A percentile compares a stretch with the other conserved stretches of the same genome.
Evolutionary conservation across 2,888 invertebrate species (phyloP).

Genomic region (Chymomyza fuscimana): DNA sequence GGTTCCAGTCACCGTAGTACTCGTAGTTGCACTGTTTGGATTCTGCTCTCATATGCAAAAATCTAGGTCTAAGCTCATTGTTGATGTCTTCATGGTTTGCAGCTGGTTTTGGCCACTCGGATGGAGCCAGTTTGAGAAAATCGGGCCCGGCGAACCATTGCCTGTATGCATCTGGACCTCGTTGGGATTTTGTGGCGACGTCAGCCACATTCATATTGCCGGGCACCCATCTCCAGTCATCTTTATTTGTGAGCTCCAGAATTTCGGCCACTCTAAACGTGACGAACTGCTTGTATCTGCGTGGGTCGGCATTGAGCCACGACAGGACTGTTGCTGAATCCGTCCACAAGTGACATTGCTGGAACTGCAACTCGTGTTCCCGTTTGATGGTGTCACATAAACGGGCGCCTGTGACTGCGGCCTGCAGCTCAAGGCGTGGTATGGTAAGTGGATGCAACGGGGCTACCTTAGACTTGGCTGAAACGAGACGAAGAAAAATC

Average conservation of each 20-base stretch:
- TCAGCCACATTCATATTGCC: slow-evolving; percentile 28
- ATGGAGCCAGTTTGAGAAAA: slow-evolving; percentile 19
- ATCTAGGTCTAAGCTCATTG: slow-evolving; percentile 17
- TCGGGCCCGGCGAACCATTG: slow-evolving; percentile 27
- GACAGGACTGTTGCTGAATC: slow-evolving; percentile 36
- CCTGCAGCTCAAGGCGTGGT: slow-evolving; percentile 14
- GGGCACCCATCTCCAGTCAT: slow-evolving; percentile 32
- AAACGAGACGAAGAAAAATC: slow-evolving; percentile 14
- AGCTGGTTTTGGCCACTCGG: slow-evolving; percentile 15
- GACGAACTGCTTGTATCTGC: slow-evolving; percentile 48
- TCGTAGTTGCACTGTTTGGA: not conserved
- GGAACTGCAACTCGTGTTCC: too few relatives aligned
- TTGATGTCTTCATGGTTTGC: not conserved
- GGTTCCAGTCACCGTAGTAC: slow-evolving; percentile 13
- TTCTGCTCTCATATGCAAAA: not conserved
- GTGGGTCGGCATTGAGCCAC: slow-evolving; percentile 33
- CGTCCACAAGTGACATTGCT: slow-evolving; percentile 18
- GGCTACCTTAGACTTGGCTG: slow-evolving; percentile 20
- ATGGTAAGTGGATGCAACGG: slow-evolving; percentile 13
- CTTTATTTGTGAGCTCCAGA: slow-evolving; percentile 5
- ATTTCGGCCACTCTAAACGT: slow-evolving; percentile 38
- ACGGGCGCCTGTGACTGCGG: not conserved
- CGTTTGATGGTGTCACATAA: too few relatives aligned
- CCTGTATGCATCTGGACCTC: slow-evolving; percentile 15
- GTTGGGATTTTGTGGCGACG: slow-evolving; percentile 22